A percentile compares a stretch with the other conserved stretches of the same genome.
Conservation (phyloP, 2,797 vertebrate species). For the Danio kyathit region DNA sequence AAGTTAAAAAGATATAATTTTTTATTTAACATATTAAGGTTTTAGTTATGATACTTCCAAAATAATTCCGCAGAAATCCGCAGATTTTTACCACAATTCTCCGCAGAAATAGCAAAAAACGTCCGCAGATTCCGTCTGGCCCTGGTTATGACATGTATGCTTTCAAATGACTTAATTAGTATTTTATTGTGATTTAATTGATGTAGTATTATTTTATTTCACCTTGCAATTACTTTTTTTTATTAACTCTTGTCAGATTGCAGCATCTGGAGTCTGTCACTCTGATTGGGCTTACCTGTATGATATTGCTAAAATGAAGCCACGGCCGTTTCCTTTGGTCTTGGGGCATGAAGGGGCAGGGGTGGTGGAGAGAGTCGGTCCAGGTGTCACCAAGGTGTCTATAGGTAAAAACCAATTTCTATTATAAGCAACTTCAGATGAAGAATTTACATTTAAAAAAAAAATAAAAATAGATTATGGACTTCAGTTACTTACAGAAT, state of each 20-base stretch:
- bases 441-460: background rate
- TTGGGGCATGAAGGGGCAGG: slow-evolving; percentile 88
- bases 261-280: slow-evolving; percentile 85
- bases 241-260: slow-evolving; percentile 68
- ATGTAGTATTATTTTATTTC: background rate
- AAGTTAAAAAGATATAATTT: too few relatives aligned
- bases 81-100: too few relatives aligned
- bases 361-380: slow-evolving; percentile 85
- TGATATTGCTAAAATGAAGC: slow-evolving; percentile 78
- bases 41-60: too few relatives aligned
- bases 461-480: background rate
- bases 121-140: too few relatives aligned
- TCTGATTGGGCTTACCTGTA: slow-evolving; percentile 82
- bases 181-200: background rate
- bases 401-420: slow-evolving; percentile 71
- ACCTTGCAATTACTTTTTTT: background rate
- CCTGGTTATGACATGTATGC: too few relatives aligned
- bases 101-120: too few relatives aligned
- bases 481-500: too few relatives aligned
- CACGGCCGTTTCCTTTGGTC: slow-evolving; percentile 84
- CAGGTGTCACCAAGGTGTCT: slow-evolving; percentile 83
- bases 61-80: too few relatives aligned
- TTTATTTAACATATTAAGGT: too few relatives aligned
- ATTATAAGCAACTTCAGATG: background rate
- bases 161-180: background rate